phyloP scores from a whole-genome alignment of 2,113 vertebrate genomes.

The Onychorhynchus coronatus region DNA sequence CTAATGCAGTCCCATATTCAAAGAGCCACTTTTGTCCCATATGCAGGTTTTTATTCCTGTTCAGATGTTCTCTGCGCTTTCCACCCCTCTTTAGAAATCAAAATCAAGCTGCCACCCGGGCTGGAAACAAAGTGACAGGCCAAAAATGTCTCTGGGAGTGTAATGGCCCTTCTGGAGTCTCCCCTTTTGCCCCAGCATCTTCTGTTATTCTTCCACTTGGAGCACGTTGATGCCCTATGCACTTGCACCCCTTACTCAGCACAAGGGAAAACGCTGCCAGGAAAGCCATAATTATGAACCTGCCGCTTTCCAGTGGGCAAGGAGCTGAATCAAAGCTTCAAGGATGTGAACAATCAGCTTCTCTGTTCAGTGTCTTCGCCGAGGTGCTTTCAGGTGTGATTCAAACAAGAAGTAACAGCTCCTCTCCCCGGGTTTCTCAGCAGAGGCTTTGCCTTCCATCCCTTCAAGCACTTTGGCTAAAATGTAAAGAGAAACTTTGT shows the following conservation, averaged over 20 bases:
- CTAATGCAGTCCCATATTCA: neutral
- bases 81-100: constrained; percentile 7
- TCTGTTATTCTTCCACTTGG: neutral
- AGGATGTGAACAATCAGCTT: neutral
- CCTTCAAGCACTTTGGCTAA: constrained; percentile 51
- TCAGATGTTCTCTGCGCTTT: neutral
- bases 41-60: constrained; percentile 1
- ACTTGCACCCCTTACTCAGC: neutral
- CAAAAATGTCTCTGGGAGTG: neutral
- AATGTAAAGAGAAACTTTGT: constrained; percentile 49
- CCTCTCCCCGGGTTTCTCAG: neutral
- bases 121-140: neutral
- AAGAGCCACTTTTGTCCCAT: constrained; percentile 37
- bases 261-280: neutral
- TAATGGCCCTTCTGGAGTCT: neutral
- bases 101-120: neutral
- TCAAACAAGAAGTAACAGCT: constrained; percentile 45
- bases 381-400: neutral
- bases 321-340: neutral
- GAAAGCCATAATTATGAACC: neutral
- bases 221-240: neutral
- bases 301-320: neutral
- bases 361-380: neutral
- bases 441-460: constrained; percentile 9
- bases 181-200: neutral